Conservation (phyloP, 2,888 invertebrate genomes). For the Beris morrisii region DNA sequence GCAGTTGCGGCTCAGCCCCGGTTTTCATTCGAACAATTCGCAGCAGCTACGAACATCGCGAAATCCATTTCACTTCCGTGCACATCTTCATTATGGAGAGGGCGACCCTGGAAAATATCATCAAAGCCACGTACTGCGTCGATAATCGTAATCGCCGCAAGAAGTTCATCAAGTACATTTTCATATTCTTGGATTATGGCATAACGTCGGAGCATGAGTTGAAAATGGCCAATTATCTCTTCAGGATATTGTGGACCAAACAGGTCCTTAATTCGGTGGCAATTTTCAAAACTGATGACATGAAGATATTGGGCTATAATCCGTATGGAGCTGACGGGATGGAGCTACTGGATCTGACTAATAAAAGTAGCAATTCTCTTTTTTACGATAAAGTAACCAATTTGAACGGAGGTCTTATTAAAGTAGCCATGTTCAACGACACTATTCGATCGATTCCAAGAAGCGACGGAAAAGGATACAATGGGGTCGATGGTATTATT, state of each 20-base stretch:
- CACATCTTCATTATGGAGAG: constrained; percentile 19
- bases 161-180: constrained; percentile 29
- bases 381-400: constrained; percentile 29
- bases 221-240: constrained; percentile 14
- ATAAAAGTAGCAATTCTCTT: neutral
- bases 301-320: constrained; percentile 20
- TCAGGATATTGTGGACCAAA: constrained; percentile 23
- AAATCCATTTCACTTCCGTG: constrained; percentile 22
- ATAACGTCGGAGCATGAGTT: neutral
- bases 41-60: neutral
- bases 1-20: constrained; percentile 24
- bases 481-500: constrained; percentile 29
- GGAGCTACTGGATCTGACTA: constrained; percentile 3
- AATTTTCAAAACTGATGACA: constrained; percentile 13
- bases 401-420: constrained; percentile 19
- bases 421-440: constrained; percentile 29
- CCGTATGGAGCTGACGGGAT: constrained; percentile 15
- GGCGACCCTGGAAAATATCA: constrained; percentile 8
- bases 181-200: constrained; percentile 20
- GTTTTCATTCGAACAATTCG: constrained; percentile 18
- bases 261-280: constrained; percentile 30
- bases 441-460: constrained; percentile 23
- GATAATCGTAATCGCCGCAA: constrained; percentile 9
- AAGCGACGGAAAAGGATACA: constrained; percentile 9
- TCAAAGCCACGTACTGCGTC: constrained; percentile 4